These are phyloP conservation scores for Paracyclopina nana DNA, from an alignment of 1,140 invertebrate species.

Conservation along the genomic window DNA sequence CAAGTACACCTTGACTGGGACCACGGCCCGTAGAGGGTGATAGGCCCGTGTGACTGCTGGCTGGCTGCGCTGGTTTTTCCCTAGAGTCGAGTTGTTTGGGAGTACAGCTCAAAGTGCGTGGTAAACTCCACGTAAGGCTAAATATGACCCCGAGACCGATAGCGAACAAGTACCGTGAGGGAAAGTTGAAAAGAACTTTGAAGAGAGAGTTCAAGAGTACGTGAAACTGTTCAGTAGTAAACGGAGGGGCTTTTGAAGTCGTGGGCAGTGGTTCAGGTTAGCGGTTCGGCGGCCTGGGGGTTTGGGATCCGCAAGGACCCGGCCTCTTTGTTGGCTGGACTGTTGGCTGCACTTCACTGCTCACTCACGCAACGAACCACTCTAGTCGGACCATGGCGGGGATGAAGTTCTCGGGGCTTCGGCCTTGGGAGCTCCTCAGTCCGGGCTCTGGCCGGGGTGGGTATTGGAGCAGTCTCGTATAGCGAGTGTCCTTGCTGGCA, in stretches of 20 bases:
- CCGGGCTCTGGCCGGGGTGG: neutral
- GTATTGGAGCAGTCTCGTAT: neutral
- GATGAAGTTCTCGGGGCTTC: conserved; percentile 18
- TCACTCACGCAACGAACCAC: neutral
- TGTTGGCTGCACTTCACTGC: neutral
- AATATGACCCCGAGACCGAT: conserved; percentile 62
- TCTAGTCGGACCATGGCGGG: neutral
- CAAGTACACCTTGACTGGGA: conserved; percentile 47
- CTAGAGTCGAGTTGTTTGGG: conserved; percentile 62
- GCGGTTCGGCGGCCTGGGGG: neutral
- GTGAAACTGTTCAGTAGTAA: conserved; percentile 36
- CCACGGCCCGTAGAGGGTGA: conserved; percentile 45
- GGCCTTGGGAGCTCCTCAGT: neutral
- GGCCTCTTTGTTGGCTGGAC: neutral
- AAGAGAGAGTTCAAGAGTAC: conserved; percentile 69
- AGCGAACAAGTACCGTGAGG: conserved; percentile 76
- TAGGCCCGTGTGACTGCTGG: conserved; percentile 39
- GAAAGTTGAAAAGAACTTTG: conserved; percentile 76
- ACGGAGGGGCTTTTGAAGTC: neutral
- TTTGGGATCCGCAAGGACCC: neutral
- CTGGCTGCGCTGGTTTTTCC: conserved; percentile 34
- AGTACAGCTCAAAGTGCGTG: conserved; percentile 60
- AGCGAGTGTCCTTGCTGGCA: conserved; percentile 10
- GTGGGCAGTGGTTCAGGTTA: neutral
- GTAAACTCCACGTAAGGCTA: conserved; percentile 69